phyloP scores from a whole-genome alignment of 1,140 invertebrate genomes.

The Holcopasites calliopsidis region DNA sequence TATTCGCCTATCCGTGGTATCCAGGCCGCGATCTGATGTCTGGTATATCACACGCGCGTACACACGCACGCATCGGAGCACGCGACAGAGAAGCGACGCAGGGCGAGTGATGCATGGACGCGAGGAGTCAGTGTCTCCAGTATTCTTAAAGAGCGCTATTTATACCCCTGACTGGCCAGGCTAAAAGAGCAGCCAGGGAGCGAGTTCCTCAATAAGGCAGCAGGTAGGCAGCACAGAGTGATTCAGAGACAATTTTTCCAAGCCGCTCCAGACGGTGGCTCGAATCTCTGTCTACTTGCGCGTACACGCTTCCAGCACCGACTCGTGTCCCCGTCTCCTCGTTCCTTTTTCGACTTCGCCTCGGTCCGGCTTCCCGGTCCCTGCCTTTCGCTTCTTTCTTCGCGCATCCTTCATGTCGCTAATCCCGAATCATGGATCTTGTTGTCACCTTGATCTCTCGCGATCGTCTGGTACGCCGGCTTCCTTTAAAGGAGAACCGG shows the following conservation, averaged over 20 bases:
- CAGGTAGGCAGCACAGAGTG: slow-evolving; percentile 72
- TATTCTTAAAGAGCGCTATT: slow-evolving; percentile 72
- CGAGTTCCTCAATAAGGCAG: slow-evolving; percentile 76
- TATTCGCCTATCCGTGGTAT: slow-evolving; percentile 20
- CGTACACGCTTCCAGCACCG: slow-evolving; percentile 41
- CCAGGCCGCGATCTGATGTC: slow-evolving; percentile 28
- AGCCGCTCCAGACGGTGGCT: slow-evolving; percentile 69
- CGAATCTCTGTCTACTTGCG: slow-evolving; percentile 57
- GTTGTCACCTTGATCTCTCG: slow-evolving; percentile 69
- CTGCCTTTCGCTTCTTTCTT: background rate
- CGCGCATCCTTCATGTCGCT: slow-evolving; percentile 45
- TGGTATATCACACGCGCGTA: slow-evolving; percentile 22
- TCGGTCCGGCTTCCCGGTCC: background rate
- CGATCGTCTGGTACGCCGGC: slow-evolving; percentile 41
- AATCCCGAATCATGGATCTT: slow-evolving; percentile 67
- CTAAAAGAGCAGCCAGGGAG: slow-evolving; percentile 64
- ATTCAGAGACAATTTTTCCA: slow-evolving; percentile 74
- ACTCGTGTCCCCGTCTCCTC: background rate
- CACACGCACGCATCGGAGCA: background rate
- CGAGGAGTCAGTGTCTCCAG: slow-evolving; percentile 62
- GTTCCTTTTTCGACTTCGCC: background rate
- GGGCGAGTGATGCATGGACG: slow-evolving; percentile 57
- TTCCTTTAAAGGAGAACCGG: slow-evolving; percentile 50
- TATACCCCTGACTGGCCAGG: slow-evolving; percentile 72
- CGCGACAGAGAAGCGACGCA: slow-evolving; percentile 44